phyloP scores from a whole-genome alignment of 2,888 invertebrate genomes.

The Coleophora deauratella region DNA sequence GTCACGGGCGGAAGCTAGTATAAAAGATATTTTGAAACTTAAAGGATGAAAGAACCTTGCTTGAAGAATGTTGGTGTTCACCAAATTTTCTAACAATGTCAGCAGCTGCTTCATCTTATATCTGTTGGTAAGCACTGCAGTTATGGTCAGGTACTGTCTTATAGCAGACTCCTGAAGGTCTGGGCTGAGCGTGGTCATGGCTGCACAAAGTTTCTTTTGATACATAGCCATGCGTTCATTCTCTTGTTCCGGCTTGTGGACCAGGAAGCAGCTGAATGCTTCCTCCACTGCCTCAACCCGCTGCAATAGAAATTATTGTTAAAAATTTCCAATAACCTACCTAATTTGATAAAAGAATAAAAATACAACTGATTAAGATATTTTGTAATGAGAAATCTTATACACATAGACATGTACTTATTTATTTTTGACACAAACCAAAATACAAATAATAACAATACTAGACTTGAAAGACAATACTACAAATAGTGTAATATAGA shows the following conservation, averaged over 20 bases:
- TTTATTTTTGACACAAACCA: no score
- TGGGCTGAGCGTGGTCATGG: slow-evolving; percentile 77
- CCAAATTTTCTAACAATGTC: slow-evolving; percentile 82
- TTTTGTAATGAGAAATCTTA: background rate
- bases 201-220: slow-evolving; percentile 79
- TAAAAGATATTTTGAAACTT: no score
- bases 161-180: slow-evolving; percentile 85
- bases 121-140: slow-evolving; percentile 82
- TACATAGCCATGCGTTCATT: slow-evolving; percentile 78
- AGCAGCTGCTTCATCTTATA: slow-evolving; percentile 84
- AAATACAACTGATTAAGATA: background rate
- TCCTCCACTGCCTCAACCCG: slow-evolving; percentile 90
- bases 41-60: slow-evolving; percentile 74
- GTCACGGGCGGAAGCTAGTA: no score
- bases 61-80: slow-evolving; percentile 81
- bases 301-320: slow-evolving; percentile 49
- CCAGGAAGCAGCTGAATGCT: slow-evolving; percentile 90
- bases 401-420: no score
- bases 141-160: slow-evolving; percentile 81
- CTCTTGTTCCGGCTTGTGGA: slow-evolving; percentile 82
- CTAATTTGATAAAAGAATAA: background rate
- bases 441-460: no score
- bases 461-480: no score
- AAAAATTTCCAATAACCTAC: background rate
- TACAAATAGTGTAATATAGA: no score